Percentiles rank a stretch among this genome's conserved stretches.
Conservation (phyloP, 2,888 invertebrate species). For the Diloba caeruleocephala region DNA sequence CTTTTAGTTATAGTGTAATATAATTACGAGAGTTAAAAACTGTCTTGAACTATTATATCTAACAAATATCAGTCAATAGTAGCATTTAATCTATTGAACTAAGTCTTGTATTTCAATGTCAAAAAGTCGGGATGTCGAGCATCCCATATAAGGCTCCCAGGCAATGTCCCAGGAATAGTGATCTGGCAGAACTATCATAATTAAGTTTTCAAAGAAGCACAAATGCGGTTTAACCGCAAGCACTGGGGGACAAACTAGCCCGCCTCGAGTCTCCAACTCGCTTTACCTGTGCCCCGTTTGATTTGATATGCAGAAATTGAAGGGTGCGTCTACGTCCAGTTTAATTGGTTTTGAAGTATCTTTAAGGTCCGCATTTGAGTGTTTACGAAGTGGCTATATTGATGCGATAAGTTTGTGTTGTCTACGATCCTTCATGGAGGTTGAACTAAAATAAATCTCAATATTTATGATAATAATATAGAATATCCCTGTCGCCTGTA, state of each 20-base stretch:
- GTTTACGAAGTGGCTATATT: slow-evolving; percentile 22
- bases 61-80: too few species aligned
- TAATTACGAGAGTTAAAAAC: too few species aligned
- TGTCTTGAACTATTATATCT: too few species aligned
- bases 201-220: slow-evolving; percentile 79
- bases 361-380: slow-evolving; percentile 22
- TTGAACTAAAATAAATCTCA: slow-evolving; percentile 53
- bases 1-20: too few species aligned
- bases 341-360: slow-evolving; percentile 40
- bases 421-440: slow-evolving; percentile 34
- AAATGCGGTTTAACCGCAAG: slow-evolving; percentile 77
- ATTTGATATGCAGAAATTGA: slow-evolving; percentile 67
- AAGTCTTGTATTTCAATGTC: too few species aligned
- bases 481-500: too few species aligned
- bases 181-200: slow-evolving; percentile 64
- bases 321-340: slow-evolving; percentile 20
- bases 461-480: slow-evolving; percentile 55
- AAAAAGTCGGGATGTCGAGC: too few species aligned
- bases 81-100: too few species aligned
- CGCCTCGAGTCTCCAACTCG: slow-evolving; percentile 53
- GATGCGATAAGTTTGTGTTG: slow-evolving; percentile 36
- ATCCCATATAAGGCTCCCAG: too few species aligned
- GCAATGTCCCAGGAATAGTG: too few species aligned
- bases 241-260: slow-evolving; percentile 55
- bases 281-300: slow-evolving; percentile 54